Base-by-base conservation (phyloP, 1,140 invertebrate genomes). In the Halictus rubicundus region DNA sequence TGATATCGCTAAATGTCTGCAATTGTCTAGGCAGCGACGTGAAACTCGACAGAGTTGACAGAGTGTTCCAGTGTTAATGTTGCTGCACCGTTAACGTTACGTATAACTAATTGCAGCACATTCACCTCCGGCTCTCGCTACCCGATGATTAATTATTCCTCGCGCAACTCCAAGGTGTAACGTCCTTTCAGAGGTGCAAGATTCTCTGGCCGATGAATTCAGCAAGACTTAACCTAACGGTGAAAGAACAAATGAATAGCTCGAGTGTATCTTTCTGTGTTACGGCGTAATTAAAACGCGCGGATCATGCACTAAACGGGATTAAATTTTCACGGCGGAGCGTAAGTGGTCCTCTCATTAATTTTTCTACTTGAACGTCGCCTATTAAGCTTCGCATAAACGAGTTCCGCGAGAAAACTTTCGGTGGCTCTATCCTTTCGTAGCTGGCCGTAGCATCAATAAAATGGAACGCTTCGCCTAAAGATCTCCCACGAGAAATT, bases 211-310 rank as follows among this genome's bases (percentile, higher is more conserved):
- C 57, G n/a, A 59, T n/a, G 23, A 59, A 59, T 59, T 59, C 10
- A 25, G 23, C 57, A 10, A n/a, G 23, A 25, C 23, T 59, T 59
- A 12, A 25, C 10, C 57, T 3, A 59, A 25, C 21, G 23, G 23
- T 14, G 57, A 12, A 59, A 39, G 32, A 64, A 64, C 16, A 64
- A 64, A 21, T 37, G 16, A 57, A 64, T 39, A 39, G 32, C 32
- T 1, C 16, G 61, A 39, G 19, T 64, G 21, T 64, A 64, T 64
- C 61, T 21, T 64, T 16, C 5, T 27, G 19, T n/a, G 25, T 32
- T 19, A 37, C 61, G 61, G 10, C 6, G 61, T 39, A 64, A 64
- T 64, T 64, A 64, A 64, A 64, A 64, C 61, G 32, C 14, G 32
- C 19, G 21, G 8, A 64, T 39, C 61, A 37, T n/a, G 61, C 16